Conservation (phyloP, 2,797 vertebrate species). For the Xenops minutus region DNA sequence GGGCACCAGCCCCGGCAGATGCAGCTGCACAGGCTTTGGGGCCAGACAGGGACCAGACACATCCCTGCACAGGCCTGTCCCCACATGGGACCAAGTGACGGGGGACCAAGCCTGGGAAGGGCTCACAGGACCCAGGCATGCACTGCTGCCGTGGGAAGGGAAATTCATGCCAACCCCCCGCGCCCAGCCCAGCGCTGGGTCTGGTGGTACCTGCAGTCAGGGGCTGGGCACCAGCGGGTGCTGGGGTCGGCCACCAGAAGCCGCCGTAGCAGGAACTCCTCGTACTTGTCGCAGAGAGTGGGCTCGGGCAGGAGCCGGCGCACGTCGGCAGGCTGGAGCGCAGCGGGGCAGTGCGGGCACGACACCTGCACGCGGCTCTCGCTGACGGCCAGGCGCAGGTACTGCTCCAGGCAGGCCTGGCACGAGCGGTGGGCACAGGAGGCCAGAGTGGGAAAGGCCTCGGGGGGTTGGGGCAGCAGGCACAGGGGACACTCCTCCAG, state of each 20-base stretch:
- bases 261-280: slow-evolving; percentile 84
- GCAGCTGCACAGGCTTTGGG: neutral
- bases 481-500: slow-evolving; percentile 85
- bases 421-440: slow-evolving; percentile 84
- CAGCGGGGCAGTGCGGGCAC: slow-evolving; percentile 84
- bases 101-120: neutral
- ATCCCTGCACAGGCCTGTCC: neutral
- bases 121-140: neutral
- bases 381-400: slow-evolving; percentile 81
- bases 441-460: slow-evolving; percentile 81
- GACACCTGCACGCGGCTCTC: slow-evolving; percentile 84
- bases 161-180: accelerated
- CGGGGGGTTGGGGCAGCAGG: slow-evolving; percentile 84
- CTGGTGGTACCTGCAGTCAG: slow-evolving; percentile 81
- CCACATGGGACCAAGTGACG: accelerated
- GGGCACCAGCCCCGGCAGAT: neutral
- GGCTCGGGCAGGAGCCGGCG: slow-evolving; percentile 81
- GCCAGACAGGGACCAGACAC: accelerated
- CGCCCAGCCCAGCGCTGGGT: accelerated
- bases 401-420: slow-evolving; percentile 82
- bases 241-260: slow-evolving; percentile 83
- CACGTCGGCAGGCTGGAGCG: slow-evolving; percentile 75
- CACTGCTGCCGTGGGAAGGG: accelerated
- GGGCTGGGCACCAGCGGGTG: slow-evolving; percentile 87
- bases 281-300: slow-evolving; percentile 81